A percentile compares a stretch with the other conserved stretches of the same genome.
Conservation (phyloP, 2,888 invertebrate genomes). For the Zele albiditarsus region DNA sequence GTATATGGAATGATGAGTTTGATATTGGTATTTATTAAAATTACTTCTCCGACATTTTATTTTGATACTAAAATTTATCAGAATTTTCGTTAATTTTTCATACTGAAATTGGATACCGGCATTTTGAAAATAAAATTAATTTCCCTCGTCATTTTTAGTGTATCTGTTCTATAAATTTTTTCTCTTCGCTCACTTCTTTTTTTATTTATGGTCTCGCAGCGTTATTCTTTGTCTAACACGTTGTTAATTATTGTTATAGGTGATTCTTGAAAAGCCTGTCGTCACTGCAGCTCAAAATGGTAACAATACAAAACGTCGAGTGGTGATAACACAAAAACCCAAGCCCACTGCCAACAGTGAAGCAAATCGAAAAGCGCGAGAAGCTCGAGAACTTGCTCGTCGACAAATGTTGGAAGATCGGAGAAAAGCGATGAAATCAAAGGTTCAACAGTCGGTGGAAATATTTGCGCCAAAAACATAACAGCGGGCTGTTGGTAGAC, state of each 20-base stretch:
- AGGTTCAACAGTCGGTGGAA: conserved; percentile 57
- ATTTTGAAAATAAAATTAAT: conserved; percentile 10
- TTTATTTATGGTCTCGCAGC: not conserved
- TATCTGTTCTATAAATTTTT: not conserved
- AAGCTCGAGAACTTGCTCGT: conserved; percentile 80
- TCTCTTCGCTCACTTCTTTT: not conserved
- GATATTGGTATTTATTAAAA: conserved; percentile 54
- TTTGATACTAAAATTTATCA: conserved; percentile 13
- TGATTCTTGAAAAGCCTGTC: conserved; percentile 5
- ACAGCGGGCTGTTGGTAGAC: conserved; percentile 55
- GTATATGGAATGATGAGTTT: conserved; percentile 60
- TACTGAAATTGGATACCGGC: not conserved
- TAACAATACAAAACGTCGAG: conserved; percentile 61
- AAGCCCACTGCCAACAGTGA: conserved; percentile 69
- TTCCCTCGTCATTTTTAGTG: not conserved
- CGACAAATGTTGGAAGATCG: conserved; percentile 87
- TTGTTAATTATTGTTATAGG: conserved; percentile 24
- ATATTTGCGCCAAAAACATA: conserved; percentile 71
- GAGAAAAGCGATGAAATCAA: conserved; percentile 76
- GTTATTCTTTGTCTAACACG: conserved; percentile 12
- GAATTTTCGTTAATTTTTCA: not conserved
- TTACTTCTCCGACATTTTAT: conserved; percentile 50
- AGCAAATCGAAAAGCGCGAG: conserved; percentile 75
- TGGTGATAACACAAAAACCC: conserved; percentile 58
- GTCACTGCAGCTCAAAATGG: conserved; percentile 59